Evolutionary conservation across 2,888 invertebrate genomes (phyloP), one percentile per base, ranked within the genome.

Genomic region (Agapostemon virescens): DNA sequence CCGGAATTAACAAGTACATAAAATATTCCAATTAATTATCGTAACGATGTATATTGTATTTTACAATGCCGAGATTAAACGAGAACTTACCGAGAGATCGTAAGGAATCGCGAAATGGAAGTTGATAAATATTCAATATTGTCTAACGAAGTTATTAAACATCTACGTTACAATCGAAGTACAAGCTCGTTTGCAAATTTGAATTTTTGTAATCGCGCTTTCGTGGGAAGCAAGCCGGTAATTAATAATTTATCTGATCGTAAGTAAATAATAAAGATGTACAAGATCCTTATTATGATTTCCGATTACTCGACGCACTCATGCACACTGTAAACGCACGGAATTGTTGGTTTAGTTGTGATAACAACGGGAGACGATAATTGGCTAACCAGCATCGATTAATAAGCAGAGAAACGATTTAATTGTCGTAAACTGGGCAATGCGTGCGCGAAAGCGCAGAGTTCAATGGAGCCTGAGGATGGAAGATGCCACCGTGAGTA

Each of bases 351-450:
- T 45, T 72, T 68, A 61, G 52, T 55, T 67, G 36, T 58, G n/a
- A n/a, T 30, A 49, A 42, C 49, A 36, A 15, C 45, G 15, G 38
- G 63, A 71, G 17, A 67, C 55, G 72, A 76, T 63, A 5, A 64
- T 33, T 42, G 76, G 68, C 72, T 68, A 52, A 36, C 58, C 74
- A 72, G 42, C 7, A 17, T 11, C 55, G 33, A 38, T 84, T 84
- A 72, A n/a, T 63, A 55, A n/a, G 2, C n/a, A 61, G 67, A 13
- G 58, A 61, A 42, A 61, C 61, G 66, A 58, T 68, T 79, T 70
- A 79, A 79, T 77, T 67, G 52, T 36, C 38, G 63, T 49, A 42
- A 33, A 69, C 36, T 15, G 64, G 40, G n/a, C 63, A 82, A 61
- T 69, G 73, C 40, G 52, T 42, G 64, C 38, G 15, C 58, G 17